Conservation (phyloP, 2,888 invertebrate genomes). For the Autographa gamma region DNA sequence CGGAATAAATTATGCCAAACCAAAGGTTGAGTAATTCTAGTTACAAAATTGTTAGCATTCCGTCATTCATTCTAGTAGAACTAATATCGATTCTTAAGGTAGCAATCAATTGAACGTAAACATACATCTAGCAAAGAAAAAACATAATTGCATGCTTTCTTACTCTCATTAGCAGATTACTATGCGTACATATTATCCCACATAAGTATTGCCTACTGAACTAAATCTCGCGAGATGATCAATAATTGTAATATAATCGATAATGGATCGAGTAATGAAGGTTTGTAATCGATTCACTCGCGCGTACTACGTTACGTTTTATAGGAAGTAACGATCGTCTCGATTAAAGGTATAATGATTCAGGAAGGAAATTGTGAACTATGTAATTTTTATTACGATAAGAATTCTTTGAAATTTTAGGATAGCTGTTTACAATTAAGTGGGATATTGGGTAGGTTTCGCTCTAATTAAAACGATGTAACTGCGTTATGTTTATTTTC, state of each 20-base stretch:
- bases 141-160: slow-evolving; percentile 14
- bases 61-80: not conserved
- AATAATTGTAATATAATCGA: slow-evolving; percentile 48
- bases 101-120: not conserved
- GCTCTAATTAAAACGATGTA: not conserved
- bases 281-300: slow-evolving; percentile 38
- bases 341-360: slow-evolving; percentile 33
- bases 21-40: not conserved
- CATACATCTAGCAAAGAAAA: not conserved
- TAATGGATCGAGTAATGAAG: slow-evolving; percentile 55
- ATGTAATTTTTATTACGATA: slow-evolving; percentile 7
- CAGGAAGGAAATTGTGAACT: slow-evolving; percentile 45
- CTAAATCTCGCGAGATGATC: slow-evolving; percentile 45
- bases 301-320: slow-evolving; percentile 47
- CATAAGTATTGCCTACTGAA: slow-evolving; percentile 30
- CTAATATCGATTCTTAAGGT: not conserved
- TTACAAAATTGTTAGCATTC: not conserved
- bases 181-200: slow-evolving; percentile 22
- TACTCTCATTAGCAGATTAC: slow-evolving; percentile 31
- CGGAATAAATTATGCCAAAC: no score
- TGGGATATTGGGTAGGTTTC: not conserved
- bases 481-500: not conserved
- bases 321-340: slow-evolving; percentile 42
- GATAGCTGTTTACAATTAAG: not conserved
- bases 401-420: not conserved